Evolutionary conservation across 2,888 invertebrate species (phyloP), one percentile per base, ranked within the genome.

Genomic region (Amiota communis): DNA sequence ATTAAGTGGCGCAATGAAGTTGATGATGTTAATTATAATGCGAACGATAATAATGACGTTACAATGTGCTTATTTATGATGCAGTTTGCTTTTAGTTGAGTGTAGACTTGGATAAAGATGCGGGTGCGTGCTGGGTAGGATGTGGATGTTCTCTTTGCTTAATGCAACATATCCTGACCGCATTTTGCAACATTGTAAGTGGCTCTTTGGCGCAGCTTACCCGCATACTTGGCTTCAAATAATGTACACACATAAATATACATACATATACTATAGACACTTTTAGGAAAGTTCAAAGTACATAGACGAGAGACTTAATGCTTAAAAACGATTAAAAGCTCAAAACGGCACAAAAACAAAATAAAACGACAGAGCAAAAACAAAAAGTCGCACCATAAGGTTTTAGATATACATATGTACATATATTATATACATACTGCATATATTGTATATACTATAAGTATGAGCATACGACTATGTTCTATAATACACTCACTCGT

Each of bases 261-360:
- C 70, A 36, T 67, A 57, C 64, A 61, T 71, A 70, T 76, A n/a
- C n/a, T n/a, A 80, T 75, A 72, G 71, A 76, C 73, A 74, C 71
- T 78, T 12, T 72, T 74, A 71, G 36, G 36, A 36, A 36, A 36
- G 36, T 36, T 36, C 53, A 53, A 53, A 53, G 53, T 53, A 53
- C 23, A 12, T 15, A n/a, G n/a, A n/a, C n/a, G 49, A 65, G 36
- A 36, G 36, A 80, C 76, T 75, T 81, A 80, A 81, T 80, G 75
- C 80, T 80, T 81, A 78, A 82, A 82, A 81, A 82, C 82, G 76
- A 81, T 82, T 81, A 81, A 81, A 81, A 79, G 73, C 79, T 80
- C 75, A 70, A 74, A 65, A 74, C 48, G 56, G 67, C 70, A 36
- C 70, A 71, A 47, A 70, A 70, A 56, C 70, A 48, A 61, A 51